Percentiles rank a stretch among this genome's conserved stretches.
Evolutionary conservation across 2,797 vertebrate species (phyloP).

Genomic region (Xerus rutilus): DNA sequence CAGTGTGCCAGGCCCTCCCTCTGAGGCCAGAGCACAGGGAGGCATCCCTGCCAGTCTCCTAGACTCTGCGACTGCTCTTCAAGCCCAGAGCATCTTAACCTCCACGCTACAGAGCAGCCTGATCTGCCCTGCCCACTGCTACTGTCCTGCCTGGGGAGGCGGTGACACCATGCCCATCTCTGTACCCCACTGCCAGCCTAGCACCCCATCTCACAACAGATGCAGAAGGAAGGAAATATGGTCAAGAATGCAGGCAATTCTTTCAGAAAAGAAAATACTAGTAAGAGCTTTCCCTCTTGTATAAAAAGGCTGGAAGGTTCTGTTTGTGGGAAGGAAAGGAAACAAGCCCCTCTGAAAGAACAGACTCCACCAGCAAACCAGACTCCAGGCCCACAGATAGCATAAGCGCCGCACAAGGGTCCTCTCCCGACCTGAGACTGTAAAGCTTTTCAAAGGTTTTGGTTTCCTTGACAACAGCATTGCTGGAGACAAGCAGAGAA

Average conservation of each 20-base stretch:
- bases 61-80: background rate
- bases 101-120: background rate
- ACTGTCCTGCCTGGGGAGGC: background rate
- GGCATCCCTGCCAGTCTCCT: no score
- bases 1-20: background rate
- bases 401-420: constrained; percentile 71
- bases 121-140: no score
- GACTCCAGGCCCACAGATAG: constrained; percentile 67
- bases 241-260: constrained; percentile 29
- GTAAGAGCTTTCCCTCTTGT: constrained; percentile 21
- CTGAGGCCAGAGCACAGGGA: background rate
- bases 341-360: constrained; percentile 63
- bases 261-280: constrained; percentile 55
- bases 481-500: constrained; percentile 85
- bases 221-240: background rate
- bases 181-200: background rate
- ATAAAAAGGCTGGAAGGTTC: constrained; percentile 66
- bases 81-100: fast-evolving
- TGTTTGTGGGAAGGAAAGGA: constrained; percentile 75
- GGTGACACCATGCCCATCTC: fast-evolving
- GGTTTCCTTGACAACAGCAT: constrained; percentile 89
- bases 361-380: constrained; percentile 51
- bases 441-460: constrained; percentile 84
- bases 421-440: constrained; percentile 79
- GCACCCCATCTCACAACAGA: background rate